These are phyloP conservation scores for Crotalus helleri DNA, from an alignment of 2,113 vertebrate genomes.

Conservation along the genomic window DNA sequence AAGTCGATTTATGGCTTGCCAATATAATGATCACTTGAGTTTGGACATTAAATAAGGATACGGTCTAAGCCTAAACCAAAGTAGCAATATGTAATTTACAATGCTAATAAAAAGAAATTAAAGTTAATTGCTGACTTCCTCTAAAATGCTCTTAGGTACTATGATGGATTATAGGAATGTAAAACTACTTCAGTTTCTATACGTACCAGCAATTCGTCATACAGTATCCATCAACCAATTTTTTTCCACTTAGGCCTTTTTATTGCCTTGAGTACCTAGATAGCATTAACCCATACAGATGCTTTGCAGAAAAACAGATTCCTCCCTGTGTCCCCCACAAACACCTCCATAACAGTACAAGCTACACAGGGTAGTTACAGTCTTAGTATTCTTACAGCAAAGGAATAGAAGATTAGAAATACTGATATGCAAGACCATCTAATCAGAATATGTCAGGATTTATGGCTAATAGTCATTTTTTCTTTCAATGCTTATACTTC, in stretches of 20 bases:
- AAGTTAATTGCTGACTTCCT: constrained; percentile 26
- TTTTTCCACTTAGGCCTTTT: background rate
- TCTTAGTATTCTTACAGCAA: background rate
- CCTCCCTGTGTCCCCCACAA: background rate
- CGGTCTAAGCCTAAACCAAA: constrained; percentile 4
- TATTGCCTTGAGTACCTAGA: background rate
- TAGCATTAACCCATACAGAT: background rate
- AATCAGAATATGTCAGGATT: background rate
- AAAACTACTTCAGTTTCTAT: background rate
- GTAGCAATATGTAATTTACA: constrained; percentile 17
- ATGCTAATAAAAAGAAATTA: background rate
- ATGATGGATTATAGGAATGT: constrained; percentile 33
- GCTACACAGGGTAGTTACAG: background rate
- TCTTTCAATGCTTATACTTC: background rate
- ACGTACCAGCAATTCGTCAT: background rate
- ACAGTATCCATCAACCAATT: background rate
- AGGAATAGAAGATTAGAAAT: background rate
- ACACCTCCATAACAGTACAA: background rate
- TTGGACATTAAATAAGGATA: constrained; percentile 53
- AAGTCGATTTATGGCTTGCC: constrained; percentile 34
- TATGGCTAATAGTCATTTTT: background rate
- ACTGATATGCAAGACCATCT: background rate
- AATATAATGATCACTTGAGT: constrained; percentile 42
- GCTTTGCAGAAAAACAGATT: background rate
- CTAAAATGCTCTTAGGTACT: constrained; percentile 42